phyloP scores from a whole-genome alignment of 92 coral and sea anemone species.

The Scolanthus callimorphus region DNA sequence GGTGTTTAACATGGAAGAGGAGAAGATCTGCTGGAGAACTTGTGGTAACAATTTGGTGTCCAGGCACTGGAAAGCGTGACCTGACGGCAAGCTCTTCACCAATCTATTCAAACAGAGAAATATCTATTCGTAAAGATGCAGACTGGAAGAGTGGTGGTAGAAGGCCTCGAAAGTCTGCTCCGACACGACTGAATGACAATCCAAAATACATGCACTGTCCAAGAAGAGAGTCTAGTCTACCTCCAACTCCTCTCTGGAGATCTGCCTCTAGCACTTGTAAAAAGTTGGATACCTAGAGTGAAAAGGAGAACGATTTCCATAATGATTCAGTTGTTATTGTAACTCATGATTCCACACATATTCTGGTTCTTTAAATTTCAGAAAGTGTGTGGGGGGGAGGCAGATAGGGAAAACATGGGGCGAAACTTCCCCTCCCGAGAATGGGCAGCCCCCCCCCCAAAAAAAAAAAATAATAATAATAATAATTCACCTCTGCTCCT shows the following conservation, averaged over 20 bases:
- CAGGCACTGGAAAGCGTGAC: too few relatives aligned
- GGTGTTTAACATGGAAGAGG: too few relatives aligned
- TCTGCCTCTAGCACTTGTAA: constrained; percentile 74
- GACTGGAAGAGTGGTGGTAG: constrained; percentile 92
- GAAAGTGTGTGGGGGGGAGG: too few relatives aligned
- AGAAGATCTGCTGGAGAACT: too few relatives aligned
- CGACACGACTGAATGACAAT: constrained; percentile 96
- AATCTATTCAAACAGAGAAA: constrained; percentile 34
- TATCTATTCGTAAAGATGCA: constrained; percentile 41
- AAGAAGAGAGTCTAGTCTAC: constrained; percentile 84
- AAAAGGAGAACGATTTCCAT: not conserved
- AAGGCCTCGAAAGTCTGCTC: constrained; percentile 97
- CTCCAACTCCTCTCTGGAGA: constrained; percentile 84
- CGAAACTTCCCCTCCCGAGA: too few relatives aligned
- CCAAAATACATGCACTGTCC: constrained; percentile 99
- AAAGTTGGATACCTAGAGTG: constrained; percentile 80
- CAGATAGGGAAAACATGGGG: too few relatives aligned
- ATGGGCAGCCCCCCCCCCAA: too few relatives aligned
- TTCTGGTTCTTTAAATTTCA: too few relatives aligned
- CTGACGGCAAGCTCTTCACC: constrained; percentile 64
- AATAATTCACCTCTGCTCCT: too few relatives aligned
- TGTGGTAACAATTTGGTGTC: too few relatives aligned
- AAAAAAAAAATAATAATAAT: too few relatives aligned
- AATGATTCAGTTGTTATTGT: not conserved
- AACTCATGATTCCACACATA: not conserved